Percentiles rank a stretch among this genome's conserved stretches.
Conservation (phyloP, 2,888 invertebrate genomes). For the Ametastegia equiseti region DNA sequence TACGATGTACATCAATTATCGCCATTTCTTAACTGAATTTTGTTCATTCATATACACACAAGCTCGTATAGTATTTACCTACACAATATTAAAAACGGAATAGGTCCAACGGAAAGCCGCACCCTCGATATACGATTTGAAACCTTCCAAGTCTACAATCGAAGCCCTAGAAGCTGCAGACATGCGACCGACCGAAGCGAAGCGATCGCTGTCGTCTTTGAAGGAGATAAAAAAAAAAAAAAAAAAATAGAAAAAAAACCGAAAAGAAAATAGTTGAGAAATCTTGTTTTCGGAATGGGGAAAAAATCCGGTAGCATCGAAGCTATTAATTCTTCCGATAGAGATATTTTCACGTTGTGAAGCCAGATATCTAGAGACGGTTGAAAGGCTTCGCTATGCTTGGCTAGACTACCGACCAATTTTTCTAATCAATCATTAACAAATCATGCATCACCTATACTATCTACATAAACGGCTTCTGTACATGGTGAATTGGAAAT, state of each 20-base stretch:
- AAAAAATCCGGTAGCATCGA: background rate
- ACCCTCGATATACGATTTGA: slow-evolving; percentile 20
- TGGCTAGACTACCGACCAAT: background rate
- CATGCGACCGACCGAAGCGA: slow-evolving; percentile 13
- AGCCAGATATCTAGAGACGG: background rate
- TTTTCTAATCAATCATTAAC: background rate
- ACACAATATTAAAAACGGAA: background rate
- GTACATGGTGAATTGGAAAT: background rate
- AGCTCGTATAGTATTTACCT: background rate
- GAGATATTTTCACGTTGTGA: background rate
- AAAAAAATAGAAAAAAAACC: background rate
- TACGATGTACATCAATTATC: background rate
- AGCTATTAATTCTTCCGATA: background rate
- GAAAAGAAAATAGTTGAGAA: no score
- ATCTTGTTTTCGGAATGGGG: slow-evolving; percentile 1
- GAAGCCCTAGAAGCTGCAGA: slow-evolving; percentile 27
- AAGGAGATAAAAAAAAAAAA: background rate
- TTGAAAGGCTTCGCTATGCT: background rate
- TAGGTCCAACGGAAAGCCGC: background rate
- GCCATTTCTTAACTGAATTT: background rate
- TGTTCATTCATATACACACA: background rate
- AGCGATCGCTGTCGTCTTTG: background rate
- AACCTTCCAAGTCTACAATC: slow-evolving; percentile 9
- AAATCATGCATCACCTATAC: background rate
- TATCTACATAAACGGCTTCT: background rate